A percentile compares a stretch with the other conserved stretches of the same genome.
Evolutionary conservation across 2,888 invertebrate genomes (phyloP).

Genomic region (Fabriciana adippe): DNA sequence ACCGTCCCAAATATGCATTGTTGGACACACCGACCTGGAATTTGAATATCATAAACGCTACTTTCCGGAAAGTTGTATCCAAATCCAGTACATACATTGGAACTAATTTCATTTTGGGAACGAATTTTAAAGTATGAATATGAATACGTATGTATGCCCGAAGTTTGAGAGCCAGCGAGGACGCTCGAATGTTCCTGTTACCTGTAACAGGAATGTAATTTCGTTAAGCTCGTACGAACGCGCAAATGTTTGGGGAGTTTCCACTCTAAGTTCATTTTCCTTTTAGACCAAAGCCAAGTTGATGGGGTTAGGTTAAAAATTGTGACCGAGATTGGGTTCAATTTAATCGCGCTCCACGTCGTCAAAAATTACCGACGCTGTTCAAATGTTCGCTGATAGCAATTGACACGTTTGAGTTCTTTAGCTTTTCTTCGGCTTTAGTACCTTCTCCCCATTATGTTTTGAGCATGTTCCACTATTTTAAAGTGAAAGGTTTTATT

Average conservation of each 20-base stretch:
- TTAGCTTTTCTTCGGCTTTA: conserved; percentile 3
- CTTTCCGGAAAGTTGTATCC: conserved; percentile 25
- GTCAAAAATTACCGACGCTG: conserved; percentile 11
- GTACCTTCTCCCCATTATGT: not conserved
- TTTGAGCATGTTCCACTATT: not conserved
- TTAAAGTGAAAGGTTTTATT: not conserved
- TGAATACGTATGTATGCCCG: conserved; percentile 15
- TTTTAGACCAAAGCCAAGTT: conserved; percentile 32
- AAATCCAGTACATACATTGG: conserved; percentile 15
- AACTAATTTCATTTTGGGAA: conserved; percentile 30
- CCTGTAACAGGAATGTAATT: conserved; percentile 41
- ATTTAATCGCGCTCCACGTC: conserved; percentile 16
- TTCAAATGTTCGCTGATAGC: not conserved
- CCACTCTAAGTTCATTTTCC: conserved; percentile 40
- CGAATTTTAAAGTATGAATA: conserved; percentile 26
- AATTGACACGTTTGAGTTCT: conserved; percentile 9
- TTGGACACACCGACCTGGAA: conserved; percentile 24
- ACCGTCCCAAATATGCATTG: conserved; percentile 25
- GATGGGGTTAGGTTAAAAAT: conserved; percentile 37
- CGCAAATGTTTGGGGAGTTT: conserved; percentile 41
- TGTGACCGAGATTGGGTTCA: conserved; percentile 27
- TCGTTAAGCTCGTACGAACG: conserved; percentile 41
- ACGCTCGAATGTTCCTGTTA: conserved; percentile 19
- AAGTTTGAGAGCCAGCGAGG: conserved; percentile 29
- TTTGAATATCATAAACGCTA: conserved; percentile 32